A percentile compares a stretch with the other conserved stretches of the same genome.
Conservation (phyloP, 2,888 invertebrate species). For the Xylota segnis region DNA sequence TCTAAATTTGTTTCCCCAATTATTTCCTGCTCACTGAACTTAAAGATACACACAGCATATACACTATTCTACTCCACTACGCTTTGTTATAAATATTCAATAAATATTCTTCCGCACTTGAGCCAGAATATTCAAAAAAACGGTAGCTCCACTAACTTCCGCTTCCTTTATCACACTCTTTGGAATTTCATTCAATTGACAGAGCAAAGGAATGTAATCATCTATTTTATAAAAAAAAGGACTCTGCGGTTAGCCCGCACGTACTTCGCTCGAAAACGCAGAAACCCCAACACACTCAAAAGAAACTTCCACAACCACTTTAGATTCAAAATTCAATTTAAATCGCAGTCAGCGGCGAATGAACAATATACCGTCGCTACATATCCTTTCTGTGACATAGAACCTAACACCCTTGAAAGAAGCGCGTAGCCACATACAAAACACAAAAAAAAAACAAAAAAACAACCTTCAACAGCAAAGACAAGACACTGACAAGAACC, state of each 20-base stretch:
- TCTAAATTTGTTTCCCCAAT: slow-evolving; percentile 1
- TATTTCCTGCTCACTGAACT: slow-evolving; percentile 45
- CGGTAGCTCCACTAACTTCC: not conserved
- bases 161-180: not conserved
- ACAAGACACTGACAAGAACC: slow-evolving; percentile 13
- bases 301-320: slow-evolving; percentile 7
- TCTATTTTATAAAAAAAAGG: not conserved
- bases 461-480: not conserved
- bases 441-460: not conserved
- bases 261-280: not conserved
- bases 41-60: not conserved
- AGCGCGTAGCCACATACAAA: slow-evolving; percentile 17
- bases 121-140: not conserved
- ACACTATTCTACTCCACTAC: not conserved
- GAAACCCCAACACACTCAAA: not conserved
- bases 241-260: not conserved
- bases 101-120: not conserved
- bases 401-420: not conserved
- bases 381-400: not conserved
- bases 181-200: slow-evolving; percentile 8
- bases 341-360: not conserved
- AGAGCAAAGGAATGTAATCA: slow-evolving; percentile 30
- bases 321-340: slow-evolving; percentile 22
- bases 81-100: slow-evolving; percentile 20
- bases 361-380: slow-evolving; percentile 9